Percentiles rank a stretch among this genome's conserved stretches.
Evolutionary conservation across 2,113 vertebrate genomes (phyloP).

Genomic region (Tachycineta bicolor): DNA sequence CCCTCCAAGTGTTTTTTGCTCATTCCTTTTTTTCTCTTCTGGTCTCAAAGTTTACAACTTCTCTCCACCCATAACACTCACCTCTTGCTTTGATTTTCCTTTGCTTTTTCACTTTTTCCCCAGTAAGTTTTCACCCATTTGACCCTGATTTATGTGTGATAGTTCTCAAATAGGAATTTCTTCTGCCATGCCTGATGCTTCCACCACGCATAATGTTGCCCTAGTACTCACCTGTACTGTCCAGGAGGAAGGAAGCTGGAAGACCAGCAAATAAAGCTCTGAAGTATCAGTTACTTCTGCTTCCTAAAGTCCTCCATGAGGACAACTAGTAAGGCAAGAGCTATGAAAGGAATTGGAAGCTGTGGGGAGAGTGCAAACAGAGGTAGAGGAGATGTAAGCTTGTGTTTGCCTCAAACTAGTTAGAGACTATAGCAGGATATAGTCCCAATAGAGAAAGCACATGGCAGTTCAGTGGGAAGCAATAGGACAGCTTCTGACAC

Average conservation of each 20-base stretch:
- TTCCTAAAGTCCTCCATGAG: conserved; percentile 64
- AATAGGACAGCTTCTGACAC: background rate
- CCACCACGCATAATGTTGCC: conserved; percentile 33
- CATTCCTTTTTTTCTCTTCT: background rate
- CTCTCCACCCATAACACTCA: background rate
- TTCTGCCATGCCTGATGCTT: conserved; percentile 38
- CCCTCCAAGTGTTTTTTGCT: background rate
- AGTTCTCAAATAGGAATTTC: background rate
- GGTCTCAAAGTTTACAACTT: background rate
- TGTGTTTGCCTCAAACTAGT: conserved; percentile 49
- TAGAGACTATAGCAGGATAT: conserved; percentile 50
- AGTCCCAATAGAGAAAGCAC: conserved; percentile 1
- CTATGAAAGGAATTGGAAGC: conserved; percentile 65
- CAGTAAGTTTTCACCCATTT: background rate
- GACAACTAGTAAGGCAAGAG: conserved; percentile 61
- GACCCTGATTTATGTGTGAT: background rate
- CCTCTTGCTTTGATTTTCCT: background rate
- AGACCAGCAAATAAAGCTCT: conserved; percentile 67
- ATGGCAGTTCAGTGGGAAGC: background rate
- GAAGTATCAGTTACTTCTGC: conserved; percentile 61
- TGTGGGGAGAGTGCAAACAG: conserved; percentile 63
- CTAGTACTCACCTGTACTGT: conserved; percentile 66
- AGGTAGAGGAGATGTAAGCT: conserved; percentile 59
- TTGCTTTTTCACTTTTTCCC: background rate
- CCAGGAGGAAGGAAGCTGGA: conserved; percentile 60